A percentile compares a stretch with the other conserved stretches of the same genome.
phyloP scores from a whole-genome alignment of 2,888 invertebrate genomes.

The Philopedon plagiatum region DNA sequence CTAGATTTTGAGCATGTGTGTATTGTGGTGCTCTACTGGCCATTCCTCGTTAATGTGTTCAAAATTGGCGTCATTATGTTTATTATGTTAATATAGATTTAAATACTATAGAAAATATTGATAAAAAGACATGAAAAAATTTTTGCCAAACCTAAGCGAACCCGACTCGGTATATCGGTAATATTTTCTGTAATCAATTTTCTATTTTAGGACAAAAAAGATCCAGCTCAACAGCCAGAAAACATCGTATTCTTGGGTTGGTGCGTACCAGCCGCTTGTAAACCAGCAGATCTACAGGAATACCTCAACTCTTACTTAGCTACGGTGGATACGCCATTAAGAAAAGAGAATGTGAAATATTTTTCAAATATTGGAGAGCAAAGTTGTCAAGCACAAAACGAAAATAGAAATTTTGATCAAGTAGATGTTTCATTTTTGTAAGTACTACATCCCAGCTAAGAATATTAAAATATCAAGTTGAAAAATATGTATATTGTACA shows the following conservation, averaged over 20 bases:
- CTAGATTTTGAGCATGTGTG: too few relatives aligned
- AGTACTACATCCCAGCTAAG: slow-evolving; percentile 35
- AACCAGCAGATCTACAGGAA: slow-evolving; percentile 55
- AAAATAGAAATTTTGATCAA: slow-evolving; percentile 55
- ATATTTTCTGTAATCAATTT: too few relatives aligned
- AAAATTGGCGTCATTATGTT: too few relatives aligned
- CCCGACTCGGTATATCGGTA: too few relatives aligned
- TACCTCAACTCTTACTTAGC: slow-evolving; percentile 55
- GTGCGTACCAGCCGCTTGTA: slow-evolving; percentile 62
- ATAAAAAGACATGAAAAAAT: too few relatives aligned
- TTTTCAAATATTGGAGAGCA: slow-evolving; percentile 51
- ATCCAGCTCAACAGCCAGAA: slow-evolving; percentile 59
- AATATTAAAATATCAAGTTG: too few relatives aligned
- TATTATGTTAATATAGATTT: too few relatives aligned
- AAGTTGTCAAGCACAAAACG: slow-evolving; percentile 55
- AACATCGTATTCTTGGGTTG: slow-evolving; percentile 59
- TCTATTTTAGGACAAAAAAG: slow-evolving; percentile 56
- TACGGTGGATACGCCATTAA: slow-evolving; percentile 60
- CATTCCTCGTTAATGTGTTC: too few relatives aligned
- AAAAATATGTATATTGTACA: too few relatives aligned
- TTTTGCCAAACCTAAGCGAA: too few relatives aligned
- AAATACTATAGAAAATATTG: too few relatives aligned
- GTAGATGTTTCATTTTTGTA: slow-evolving; percentile 58
- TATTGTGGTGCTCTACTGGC: too few relatives aligned
- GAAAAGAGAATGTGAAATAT: slow-evolving; percentile 57